Conservation (phyloP, 2,888 invertebrate genomes). For the Drosophila planitibia region DNA sequence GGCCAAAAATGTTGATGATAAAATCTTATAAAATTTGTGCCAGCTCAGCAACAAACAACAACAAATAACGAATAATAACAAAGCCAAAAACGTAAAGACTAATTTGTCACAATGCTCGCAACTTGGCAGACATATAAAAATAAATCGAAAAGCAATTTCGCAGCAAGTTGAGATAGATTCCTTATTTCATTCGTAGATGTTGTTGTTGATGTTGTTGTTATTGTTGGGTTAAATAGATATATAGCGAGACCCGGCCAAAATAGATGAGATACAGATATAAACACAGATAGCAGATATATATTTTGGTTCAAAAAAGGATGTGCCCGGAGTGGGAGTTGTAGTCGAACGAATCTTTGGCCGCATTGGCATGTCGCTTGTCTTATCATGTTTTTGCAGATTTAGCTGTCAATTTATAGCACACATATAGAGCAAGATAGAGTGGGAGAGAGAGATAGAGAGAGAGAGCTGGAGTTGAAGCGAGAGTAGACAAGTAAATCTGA, state of each 20-base stretch:
- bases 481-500: constrained; percentile 75
- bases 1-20: constrained; percentile 26
- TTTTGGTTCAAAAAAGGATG: constrained; percentile 4
- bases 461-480: constrained; percentile 6
- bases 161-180: constrained; percentile 56
- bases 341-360: constrained; percentile 63
- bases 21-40: constrained; percentile 47
- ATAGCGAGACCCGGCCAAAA: constrained; percentile 52
- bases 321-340: background rate
- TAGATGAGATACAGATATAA: constrained; percentile 66
- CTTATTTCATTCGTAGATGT: constrained; percentile 13
- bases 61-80: constrained; percentile 31
- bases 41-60: constrained; percentile 33
- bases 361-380: constrained; percentile 81
- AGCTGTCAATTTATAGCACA: constrained; percentile 78
- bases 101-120: constrained; percentile 77
- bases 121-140: constrained; percentile 74
- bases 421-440: constrained; percentile 21
- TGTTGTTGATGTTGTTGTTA: constrained; percentile 18
- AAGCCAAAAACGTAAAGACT: constrained; percentile 55
- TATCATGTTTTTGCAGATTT: constrained; percentile 81
- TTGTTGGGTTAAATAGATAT: constrained; percentile 68
- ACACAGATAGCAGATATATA: constrained; percentile 50
- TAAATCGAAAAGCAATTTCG: constrained; percentile 81
- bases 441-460: constrained; percentile 1